Evolutionary conservation across 2,888 invertebrate genomes (phyloP).

Genomic region (Pseudococcus viburni): DNA sequence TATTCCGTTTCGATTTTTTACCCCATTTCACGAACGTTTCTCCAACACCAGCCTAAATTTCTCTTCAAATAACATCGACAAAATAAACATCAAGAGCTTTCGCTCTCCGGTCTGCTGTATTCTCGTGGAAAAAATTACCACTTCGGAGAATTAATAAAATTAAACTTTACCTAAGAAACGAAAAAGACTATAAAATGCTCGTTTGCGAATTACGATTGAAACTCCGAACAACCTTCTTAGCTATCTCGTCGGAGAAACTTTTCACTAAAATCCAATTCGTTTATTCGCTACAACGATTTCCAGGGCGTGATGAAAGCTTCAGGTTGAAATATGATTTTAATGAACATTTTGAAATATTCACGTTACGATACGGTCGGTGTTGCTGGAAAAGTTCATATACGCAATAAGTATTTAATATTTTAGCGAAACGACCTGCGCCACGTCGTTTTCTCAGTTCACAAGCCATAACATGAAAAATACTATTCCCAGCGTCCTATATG

Average conservation of each 20-base stretch:
- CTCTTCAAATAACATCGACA: neutral
- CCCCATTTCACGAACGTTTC: neutral
- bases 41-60: neutral
- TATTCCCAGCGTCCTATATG: neutral
- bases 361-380: slow-evolving; percentile 1
- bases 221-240: slow-evolving; percentile 19
- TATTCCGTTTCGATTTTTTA: too few relatives aligned
- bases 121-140: neutral
- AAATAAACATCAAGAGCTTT: neutral
- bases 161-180: slow-evolving; percentile 30
- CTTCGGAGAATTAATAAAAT: slow-evolving; percentile 39
- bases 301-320: slow-evolving; percentile 23
- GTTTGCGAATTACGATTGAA: slow-evolving; percentile 37
- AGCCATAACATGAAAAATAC: slow-evolving; percentile 10
- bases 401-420: slow-evolving; percentile 53
- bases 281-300: slow-evolving; percentile 23
- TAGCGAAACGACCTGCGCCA: slow-evolving; percentile 27
- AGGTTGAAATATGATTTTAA: slow-evolving; percentile 41
- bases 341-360: slow-evolving; percentile 41
- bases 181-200: slow-evolving; percentile 23
- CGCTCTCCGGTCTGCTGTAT: neutral
- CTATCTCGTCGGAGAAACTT: slow-evolving; percentile 7
- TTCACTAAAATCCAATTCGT: slow-evolving; percentile 22
- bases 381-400: slow-evolving; percentile 23
- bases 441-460: neutral